A percentile compares a stretch with the other conserved stretches of the same genome.
These are phyloP conservation scores for Parauchenoglanis punctatus DNA, from an alignment of 2,797 vertebrate genomes.

Conservation along the genomic window DNA sequence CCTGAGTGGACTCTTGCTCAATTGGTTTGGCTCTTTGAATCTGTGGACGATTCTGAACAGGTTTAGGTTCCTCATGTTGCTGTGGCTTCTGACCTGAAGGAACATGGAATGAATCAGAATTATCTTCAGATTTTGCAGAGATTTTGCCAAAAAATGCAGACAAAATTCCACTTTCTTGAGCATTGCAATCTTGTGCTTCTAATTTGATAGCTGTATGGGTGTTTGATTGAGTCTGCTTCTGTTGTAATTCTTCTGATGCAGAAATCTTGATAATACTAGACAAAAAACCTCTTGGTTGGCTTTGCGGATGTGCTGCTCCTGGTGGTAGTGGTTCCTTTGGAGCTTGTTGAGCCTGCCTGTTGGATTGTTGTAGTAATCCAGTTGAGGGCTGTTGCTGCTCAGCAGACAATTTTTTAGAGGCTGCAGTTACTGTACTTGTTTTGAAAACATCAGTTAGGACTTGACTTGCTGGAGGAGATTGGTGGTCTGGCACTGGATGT, in stretches of 20 bases:
- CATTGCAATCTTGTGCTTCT: constrained; percentile 50
- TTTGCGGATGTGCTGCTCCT: constrained; percentile 60
- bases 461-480: constrained; percentile 57
- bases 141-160: constrained; percentile 76
- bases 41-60: constrained; percentile 67
- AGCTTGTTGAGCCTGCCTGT: constrained; percentile 48
- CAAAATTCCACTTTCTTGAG: constrained; percentile 68
- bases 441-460: constrained; percentile 79
- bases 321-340: constrained; percentile 34
- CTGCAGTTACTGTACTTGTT: constrained; percentile 66
- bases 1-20: constrained; percentile 65
- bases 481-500: constrained; percentile 58
- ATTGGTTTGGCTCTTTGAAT: constrained; percentile 74
- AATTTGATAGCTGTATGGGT: constrained; percentile 52
- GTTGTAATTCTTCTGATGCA: constrained; percentile 69
- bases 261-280: constrained; percentile 81
- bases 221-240: constrained; percentile 56
- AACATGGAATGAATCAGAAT: constrained; percentile 39
- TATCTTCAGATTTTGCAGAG: constrained; percentile 66
- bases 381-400: constrained; percentile 45
- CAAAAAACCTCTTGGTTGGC: constrained; percentile 75
- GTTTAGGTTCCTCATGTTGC: constrained; percentile 54
- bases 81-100: constrained; percentile 58
- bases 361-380: background rate
- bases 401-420: constrained; percentile 60